phyloP scores from a whole-genome alignment of 2,113 vertebrate species.

The Apistogramma diplotaenia region DNA sequence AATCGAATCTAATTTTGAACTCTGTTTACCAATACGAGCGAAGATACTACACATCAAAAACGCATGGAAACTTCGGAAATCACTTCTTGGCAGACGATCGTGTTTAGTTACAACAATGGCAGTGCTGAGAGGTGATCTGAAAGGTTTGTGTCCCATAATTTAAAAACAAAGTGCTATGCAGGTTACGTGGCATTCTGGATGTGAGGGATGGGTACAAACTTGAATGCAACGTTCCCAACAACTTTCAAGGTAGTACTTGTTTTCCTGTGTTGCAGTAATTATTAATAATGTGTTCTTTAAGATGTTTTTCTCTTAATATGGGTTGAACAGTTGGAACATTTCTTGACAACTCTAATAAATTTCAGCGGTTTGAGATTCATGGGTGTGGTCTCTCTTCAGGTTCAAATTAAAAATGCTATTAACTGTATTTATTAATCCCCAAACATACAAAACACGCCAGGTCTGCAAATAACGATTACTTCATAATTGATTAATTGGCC shows the following conservation, averaged over 20 bases:
- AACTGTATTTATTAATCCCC: neutral
- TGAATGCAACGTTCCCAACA: accelerated
- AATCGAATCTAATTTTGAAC: no score
- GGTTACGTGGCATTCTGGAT: neutral
- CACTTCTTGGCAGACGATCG: no score
- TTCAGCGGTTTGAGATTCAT: neutral
- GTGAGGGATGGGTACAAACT: neutral
- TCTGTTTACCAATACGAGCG: no score
- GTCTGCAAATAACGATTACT: no score
- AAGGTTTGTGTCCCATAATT: no score
- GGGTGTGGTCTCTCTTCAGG: neutral
- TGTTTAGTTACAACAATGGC: no score
- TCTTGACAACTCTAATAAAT: accelerated
- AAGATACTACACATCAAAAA: no score
- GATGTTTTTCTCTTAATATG: neutral
- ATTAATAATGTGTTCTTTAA: neutral
- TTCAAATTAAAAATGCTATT: neutral
- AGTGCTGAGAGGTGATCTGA: neutral
- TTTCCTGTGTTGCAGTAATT: neutral
- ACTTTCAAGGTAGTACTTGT: neutral
- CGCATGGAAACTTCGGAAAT: no score
- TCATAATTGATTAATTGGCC: no score
- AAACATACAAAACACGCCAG: neutral
- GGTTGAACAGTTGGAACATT: neutral
- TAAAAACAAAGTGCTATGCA: neutral